Evolutionary conservation across 1,140 invertebrate genomes (phyloP).

Genomic region (Papilio polytes): DNA sequence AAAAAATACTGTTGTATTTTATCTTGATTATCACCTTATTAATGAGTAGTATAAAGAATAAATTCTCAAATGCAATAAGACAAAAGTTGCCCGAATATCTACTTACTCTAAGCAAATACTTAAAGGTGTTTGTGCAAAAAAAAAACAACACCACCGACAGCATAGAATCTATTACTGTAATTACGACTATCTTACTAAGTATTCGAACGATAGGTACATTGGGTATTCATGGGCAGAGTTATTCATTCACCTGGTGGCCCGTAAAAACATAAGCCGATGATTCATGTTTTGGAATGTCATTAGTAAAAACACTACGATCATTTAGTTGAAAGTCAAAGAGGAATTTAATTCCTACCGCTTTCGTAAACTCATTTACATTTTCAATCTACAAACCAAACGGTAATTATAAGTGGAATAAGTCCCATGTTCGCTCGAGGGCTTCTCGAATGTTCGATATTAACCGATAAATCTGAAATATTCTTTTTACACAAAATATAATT

Average conservation of each 20-base stretch:
- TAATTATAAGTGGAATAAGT: slow-evolving; percentile 31
- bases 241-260: background rate
- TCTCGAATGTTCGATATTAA: slow-evolving; percentile 21
- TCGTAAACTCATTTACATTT: slow-evolving; percentile 31
- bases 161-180: background rate
- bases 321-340: slow-evolving; percentile 29
- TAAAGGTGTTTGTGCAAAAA: background rate
- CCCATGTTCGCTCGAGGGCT: slow-evolving; percentile 11
- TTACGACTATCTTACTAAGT: background rate
- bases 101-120: background rate
- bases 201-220: background rate
- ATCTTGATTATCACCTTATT: background rate
- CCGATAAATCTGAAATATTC: slow-evolving; percentile 2
- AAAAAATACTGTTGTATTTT: too few species aligned
- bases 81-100: background rate
- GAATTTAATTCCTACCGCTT: slow-evolving; percentile 25
- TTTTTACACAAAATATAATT: background rate
- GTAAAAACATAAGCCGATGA: slow-evolving; percentile 16
- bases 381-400: slow-evolving; percentile 4
- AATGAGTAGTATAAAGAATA: too few species aligned
- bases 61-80: background rate
- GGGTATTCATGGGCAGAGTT: background rate
- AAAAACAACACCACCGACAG: background rate
- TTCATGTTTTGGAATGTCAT: slow-evolving; percentile 21
- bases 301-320: slow-evolving; percentile 5